Base-by-base conservation (phyloP, 1,140 invertebrate species). In the Epicauta chinensis region DNA sequence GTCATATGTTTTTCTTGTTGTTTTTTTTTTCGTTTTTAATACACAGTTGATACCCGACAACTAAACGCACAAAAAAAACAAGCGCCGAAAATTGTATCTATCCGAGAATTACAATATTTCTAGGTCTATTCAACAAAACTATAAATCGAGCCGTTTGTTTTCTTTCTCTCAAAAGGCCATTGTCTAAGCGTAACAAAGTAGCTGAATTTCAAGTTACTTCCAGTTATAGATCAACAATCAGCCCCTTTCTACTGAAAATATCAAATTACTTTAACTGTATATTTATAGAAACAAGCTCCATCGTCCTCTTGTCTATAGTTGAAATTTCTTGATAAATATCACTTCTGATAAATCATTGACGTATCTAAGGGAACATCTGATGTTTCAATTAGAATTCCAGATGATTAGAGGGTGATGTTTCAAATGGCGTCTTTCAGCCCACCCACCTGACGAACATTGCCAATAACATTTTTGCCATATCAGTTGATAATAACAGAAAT, bases 401-500 rank as follows among this genome's bases (percentile, higher is more conserved):
- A 37, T 23, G 45, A 23, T 23, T 23, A 23, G 23, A 23, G 23
- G 23, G 23, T 23, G 23, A 23, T 23, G 23, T 23, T 23, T 23
- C 4, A 7, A 23, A 7, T 23, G 23, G 23, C 7, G 7, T 3
- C n/a, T n/a, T n/a, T 23, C 1, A 23, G 45, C 16, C 45, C 45
- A 47, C 45, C 45, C 45, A 47, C 41, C 16, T n/a, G 45, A 47
- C 32, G 35, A 16, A 7, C 23, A 5, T 23, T 23, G 7, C 4
- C 23, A 2, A 23, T 23, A 23, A 23, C 23, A 23, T 23, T 23
- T 23, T 3, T 47, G 45, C 36, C 45, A 47, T 47, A 38, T 47
- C 45, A 38, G 45, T 37, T 38, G 17, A 47, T 16, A 34, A 32
- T 47, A 37, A 36, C 32, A 47, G 45, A 34, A 47, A 47, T 47